Percentiles rank a stretch among this genome's conserved stretches.
Conservation (phyloP, 2,797 vertebrate genomes). For the Lerista edwardsae region DNA sequence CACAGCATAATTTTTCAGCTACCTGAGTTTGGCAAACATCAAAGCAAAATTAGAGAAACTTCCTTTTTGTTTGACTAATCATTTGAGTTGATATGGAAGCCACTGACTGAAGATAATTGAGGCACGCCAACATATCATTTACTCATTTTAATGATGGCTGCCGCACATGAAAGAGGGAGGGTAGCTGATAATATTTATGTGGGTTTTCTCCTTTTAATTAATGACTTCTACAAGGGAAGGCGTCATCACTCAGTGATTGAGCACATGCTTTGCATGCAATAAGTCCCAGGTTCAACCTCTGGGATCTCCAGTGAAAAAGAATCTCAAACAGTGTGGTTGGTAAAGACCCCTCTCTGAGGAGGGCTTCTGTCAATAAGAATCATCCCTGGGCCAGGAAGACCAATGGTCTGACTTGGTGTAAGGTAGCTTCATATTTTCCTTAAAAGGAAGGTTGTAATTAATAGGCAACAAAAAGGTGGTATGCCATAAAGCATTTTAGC, state of each 20-base stretch:
- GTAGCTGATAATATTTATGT: not conserved
- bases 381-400: not conserved
- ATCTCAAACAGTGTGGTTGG: no score
- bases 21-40: not conserved
- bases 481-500: not conserved
- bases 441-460: not conserved
- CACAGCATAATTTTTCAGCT: constrained; percentile 21
- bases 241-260: no score
- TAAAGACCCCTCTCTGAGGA: not conserved
- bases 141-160: not conserved
- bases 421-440: not conserved
- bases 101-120: constrained; percentile 13
- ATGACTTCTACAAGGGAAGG: not conserved
- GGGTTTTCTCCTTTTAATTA: not conserved
- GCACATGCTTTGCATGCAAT: no score
- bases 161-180: constrained; percentile 16
- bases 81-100: not conserved
- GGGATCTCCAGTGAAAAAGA: not conserved
- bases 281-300: not conserved
- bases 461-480: not conserved
- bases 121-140: constrained; percentile 27
- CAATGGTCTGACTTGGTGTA: not conserved
- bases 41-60: not conserved
- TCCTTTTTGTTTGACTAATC: constrained; percentile 14
- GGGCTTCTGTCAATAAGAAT: not conserved